Conservation (phyloP, 1,140 invertebrate species). For the Drosophila simulans region DNA sequence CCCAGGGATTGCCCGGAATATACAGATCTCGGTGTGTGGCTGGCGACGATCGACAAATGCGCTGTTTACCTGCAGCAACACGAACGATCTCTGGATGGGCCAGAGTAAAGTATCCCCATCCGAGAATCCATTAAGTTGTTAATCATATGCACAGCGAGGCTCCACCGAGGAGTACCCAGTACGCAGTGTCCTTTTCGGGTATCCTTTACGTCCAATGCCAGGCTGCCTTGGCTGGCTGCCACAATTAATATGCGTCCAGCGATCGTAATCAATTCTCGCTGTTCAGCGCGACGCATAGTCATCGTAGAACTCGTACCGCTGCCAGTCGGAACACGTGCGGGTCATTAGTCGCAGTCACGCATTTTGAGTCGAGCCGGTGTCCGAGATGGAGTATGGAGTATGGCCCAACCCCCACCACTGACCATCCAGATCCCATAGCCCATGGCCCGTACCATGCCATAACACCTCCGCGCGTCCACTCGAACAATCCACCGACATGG, state of each 20-base stretch:
- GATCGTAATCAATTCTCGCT: slow-evolving; percentile 79
- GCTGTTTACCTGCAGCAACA: slow-evolving; percentile 79
- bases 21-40: slow-evolving; percentile 58
- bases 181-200: slow-evolving; percentile 56
- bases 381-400: slow-evolving; percentile 24
- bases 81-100: slow-evolving; percentile 60
- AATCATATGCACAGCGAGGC: slow-evolving; percentile 74
- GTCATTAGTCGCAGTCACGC: slow-evolving; percentile 83
- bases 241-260: slow-evolving; percentile 83
- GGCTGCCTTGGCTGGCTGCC: slow-evolving; percentile 32
- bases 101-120: slow-evolving; percentile 38
- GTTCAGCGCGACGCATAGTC: slow-evolving; percentile 54
- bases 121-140: slow-evolving; percentile 76
- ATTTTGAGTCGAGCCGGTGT: slow-evolving; percentile 70
- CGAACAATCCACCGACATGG: slow-evolving; percentile 26
- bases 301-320: slow-evolving; percentile 35
- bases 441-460: slow-evolving; percentile 9
- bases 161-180: slow-evolving; percentile 19
- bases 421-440: slow-evolving; percentile 32
- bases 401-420: slow-evolving; percentile 26
- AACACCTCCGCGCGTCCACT: slow-evolving; percentile 23
- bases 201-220: slow-evolving; percentile 61
- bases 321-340: slow-evolving; percentile 75
- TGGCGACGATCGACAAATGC: slow-evolving; percentile 72
- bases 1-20: slow-evolving; percentile 17